Conservation (phyloP, 2,888 invertebrate species). For the Glyphotaelius pellucidus region DNA sequence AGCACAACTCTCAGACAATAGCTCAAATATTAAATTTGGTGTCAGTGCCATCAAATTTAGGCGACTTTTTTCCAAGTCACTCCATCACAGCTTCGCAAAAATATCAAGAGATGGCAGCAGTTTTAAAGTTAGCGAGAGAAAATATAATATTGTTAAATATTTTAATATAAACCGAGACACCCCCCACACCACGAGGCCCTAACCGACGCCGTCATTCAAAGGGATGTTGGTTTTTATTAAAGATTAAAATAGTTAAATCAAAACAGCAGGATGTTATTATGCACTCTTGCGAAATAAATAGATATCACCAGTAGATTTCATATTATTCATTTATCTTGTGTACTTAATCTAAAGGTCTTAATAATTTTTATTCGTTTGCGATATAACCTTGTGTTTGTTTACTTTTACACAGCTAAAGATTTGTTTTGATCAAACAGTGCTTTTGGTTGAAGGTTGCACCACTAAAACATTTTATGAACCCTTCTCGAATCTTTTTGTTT, state of each 20-base stretch:
- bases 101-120: constrained; percentile 15
- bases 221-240: neutral
- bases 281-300: neutral
- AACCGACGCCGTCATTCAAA: neutral
- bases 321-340: neutral
- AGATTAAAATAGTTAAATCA: neutral
- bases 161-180: neutral
- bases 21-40: neutral
- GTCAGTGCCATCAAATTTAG: neutral
- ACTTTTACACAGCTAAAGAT: no score
- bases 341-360: neutral
- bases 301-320: neutral
- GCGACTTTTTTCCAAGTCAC: constrained; percentile 13
- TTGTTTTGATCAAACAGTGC: no score
- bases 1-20: no score
- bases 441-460: no score
- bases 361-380: neutral
- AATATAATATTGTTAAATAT: neutral
- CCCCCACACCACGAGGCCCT: neutral
- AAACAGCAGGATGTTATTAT: neutral
- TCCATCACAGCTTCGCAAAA: neutral
- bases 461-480: no score
- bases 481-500: no score
- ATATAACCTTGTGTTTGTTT: neutral
- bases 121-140: neutral